Percentiles rank a stretch among this genome's conserved stretches.
These are phyloP conservation scores for Carassius carassius DNA, from an alignment of 2,113 vertebrate genomes.

Conservation along the genomic window DNA sequence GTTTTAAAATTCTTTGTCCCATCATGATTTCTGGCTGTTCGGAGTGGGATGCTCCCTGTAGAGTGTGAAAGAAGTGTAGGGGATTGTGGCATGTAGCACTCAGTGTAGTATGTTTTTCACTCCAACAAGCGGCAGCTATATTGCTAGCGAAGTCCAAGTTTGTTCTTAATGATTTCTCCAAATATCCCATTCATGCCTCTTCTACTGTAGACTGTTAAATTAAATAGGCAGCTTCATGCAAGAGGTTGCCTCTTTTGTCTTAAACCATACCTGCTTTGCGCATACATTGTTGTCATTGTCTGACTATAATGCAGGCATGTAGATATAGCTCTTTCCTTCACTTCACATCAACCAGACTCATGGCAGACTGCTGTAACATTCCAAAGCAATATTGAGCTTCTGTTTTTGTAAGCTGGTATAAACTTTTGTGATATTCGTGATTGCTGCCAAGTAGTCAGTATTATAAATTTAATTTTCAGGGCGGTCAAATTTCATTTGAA, in stretches of 20 bases:
- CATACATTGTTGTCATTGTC: constrained; percentile 57
- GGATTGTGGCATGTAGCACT: constrained; percentile 48
- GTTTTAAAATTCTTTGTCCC: background rate
- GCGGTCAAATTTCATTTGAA: constrained; percentile 67
- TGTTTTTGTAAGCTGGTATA: constrained; percentile 67
- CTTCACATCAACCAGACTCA: constrained; percentile 57
- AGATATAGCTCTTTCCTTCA: constrained; percentile 41
- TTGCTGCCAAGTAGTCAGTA: constrained; percentile 69
- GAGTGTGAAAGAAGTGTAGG: constrained; percentile 1
- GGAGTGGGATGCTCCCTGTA: constrained; percentile 14
- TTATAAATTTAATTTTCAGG: constrained; percentile 59
- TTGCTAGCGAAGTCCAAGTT: constrained; percentile 39
- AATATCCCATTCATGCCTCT: constrained; percentile 58
- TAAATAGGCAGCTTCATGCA: constrained; percentile 58
- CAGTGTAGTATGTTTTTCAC: constrained; percentile 42
- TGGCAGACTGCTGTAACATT: constrained; percentile 77
- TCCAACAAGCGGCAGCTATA: constrained; percentile 51
- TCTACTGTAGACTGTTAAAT: constrained; percentile 73
- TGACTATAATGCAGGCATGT: constrained; percentile 57
- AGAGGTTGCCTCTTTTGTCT: constrained; percentile 61
- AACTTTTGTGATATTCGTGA: constrained; percentile 70
- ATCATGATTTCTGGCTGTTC: constrained; percentile 13
- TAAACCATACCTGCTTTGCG: constrained; percentile 53
- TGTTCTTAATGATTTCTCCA: constrained; percentile 38
- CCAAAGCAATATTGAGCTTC: constrained; percentile 78